phyloP scores from a whole-genome alignment of 1,140 invertebrate species.

The Apis laboriosa region DNA sequence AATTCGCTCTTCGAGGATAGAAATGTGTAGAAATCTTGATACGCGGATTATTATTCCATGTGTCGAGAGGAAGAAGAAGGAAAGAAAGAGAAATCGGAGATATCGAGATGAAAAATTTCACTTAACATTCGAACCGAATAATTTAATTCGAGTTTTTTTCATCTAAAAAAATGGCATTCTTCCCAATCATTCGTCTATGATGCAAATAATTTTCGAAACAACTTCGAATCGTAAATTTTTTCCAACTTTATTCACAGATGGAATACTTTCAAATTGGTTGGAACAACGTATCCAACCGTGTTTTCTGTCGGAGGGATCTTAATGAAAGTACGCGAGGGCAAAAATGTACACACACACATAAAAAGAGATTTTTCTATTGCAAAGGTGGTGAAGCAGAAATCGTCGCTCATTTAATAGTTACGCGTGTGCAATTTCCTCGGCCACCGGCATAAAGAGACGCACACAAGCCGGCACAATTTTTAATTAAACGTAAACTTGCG shows the following conservation, averaged over 20 bases:
- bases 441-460: not conserved
- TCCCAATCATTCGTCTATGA: too few species aligned
- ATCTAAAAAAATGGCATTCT: too few species aligned
- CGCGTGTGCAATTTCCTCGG: constrained; percentile 2
- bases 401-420: constrained; percentile 25
- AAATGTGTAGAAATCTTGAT: not conserved
- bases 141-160: too few species aligned
- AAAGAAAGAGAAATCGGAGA: too few species aligned
- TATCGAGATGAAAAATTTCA: too few species aligned
- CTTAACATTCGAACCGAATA: too few species aligned
- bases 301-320: not conserved
- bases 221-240: too few species aligned
- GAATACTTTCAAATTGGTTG: too few species aligned
- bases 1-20: not conserved
- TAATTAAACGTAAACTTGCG: constrained; percentile 31
- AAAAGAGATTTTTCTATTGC: not conserved
- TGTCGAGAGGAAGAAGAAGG: not conserved
- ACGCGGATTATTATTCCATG: not conserved
- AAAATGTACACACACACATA: too few species aligned
- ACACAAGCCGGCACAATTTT: not conserved
- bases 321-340: not conserved
- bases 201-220: too few species aligned
- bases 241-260: too few species aligned
- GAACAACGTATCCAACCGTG: too few species aligned
- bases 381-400: not conserved